phyloP scores from a whole-genome alignment of 2,888 invertebrate genomes.

The Holacanthella duospinosa region DNA sequence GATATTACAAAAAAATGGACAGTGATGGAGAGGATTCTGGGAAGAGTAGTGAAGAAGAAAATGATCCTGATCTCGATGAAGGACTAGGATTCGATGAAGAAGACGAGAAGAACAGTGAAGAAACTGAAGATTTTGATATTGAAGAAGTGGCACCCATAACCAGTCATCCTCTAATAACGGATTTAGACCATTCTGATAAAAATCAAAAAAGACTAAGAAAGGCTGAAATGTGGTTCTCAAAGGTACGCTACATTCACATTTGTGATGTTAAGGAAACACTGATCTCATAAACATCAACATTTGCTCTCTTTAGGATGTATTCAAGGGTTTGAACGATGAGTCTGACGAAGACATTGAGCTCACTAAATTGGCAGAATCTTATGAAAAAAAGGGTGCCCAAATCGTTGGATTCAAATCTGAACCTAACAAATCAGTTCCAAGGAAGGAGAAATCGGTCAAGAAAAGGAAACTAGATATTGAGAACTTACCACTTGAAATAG shows the following conservation, averaged over 20 bases:
- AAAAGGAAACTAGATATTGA: constrained; percentile 7
- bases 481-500: neutral
- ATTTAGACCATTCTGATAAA: constrained; percentile 64
- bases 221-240: constrained; percentile 78
- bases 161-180: constrained; percentile 60
- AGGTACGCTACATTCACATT: constrained; percentile 41
- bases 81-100: constrained; percentile 22
- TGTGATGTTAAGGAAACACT: no score
- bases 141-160: constrained; percentile 22
- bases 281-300: neutral
- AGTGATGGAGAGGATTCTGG: constrained; percentile 29
- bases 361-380: constrained; percentile 62
- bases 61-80: constrained; percentile 38
- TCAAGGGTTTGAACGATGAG: constrained; percentile 51
- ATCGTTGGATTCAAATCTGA: constrained; percentile 40
- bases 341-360: constrained; percentile 80
- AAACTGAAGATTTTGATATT: constrained; percentile 17
- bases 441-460: constrained; percentile 37
- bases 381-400: constrained; percentile 57
- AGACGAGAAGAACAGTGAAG: constrained; percentile 11
- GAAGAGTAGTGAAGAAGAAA: constrained; percentile 18
- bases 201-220: constrained; percentile 62
- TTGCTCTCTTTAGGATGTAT: constrained; percentile 49
- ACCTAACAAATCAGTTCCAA: constrained; percentile 13
- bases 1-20: constrained; percentile 27